Percentiles rank a stretch among this genome's conserved stretches.
Conservation (phyloP, 2,888 invertebrate species). For the Torymus texanus region DNA sequence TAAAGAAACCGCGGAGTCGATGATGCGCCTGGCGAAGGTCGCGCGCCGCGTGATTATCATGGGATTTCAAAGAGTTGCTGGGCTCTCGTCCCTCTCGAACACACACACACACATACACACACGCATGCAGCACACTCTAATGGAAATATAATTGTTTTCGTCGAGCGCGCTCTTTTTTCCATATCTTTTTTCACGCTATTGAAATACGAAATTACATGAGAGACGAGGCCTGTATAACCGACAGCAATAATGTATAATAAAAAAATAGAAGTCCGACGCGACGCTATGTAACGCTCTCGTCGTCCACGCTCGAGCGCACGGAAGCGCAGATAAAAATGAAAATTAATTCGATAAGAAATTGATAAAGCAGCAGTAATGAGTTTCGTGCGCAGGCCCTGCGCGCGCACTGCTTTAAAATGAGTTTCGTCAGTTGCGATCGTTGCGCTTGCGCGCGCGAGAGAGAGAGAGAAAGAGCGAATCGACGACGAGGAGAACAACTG, state of each 20-base stretch:
- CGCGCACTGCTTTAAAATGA: constrained; percentile 24
- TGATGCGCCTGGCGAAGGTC: constrained; percentile 55
- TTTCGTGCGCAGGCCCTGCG: constrained; percentile 36
- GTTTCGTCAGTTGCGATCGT: constrained; percentile 44
- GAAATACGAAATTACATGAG: constrained; percentile 25
- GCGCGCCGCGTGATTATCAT: constrained; percentile 63
- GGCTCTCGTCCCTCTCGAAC: constrained; percentile 49
- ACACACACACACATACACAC: too few species aligned
- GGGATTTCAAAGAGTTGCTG: constrained; percentile 62
- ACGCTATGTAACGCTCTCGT: too few species aligned
- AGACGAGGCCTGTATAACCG: too few species aligned
- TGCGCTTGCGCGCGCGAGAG: not conserved
- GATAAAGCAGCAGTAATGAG: constrained; percentile 47
- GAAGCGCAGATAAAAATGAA: constrained; percentile 33
- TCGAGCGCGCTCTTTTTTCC: constrained; percentile 22
- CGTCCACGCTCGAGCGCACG: too few species aligned
- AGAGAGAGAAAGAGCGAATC: constrained; percentile 60
- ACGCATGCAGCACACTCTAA: constrained; percentile 57
- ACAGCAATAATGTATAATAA: too few species aligned
- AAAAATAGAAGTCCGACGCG: too few species aligned
- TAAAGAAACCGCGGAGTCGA: constrained; percentile 66
- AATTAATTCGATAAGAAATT: constrained; percentile 47
- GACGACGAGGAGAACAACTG: constrained; percentile 62
- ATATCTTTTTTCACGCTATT: constrained; percentile 25
- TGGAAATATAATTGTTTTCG: constrained; percentile 68